Conservation (phyloP, 2,797 vertebrate species). For the Echiichthys vipera region DNA sequence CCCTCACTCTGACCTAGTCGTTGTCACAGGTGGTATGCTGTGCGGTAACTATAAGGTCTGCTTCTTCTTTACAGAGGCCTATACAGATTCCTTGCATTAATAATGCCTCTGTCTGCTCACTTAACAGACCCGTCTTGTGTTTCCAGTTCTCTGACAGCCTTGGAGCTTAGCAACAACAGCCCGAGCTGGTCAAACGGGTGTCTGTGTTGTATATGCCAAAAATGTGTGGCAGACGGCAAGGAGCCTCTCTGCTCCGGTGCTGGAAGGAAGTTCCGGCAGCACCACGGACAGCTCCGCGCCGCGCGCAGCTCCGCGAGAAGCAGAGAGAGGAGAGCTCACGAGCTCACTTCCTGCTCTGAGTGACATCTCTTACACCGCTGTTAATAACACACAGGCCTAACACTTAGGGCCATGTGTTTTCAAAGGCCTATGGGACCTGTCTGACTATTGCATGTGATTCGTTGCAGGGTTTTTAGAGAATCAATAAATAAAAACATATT, state of each 20-base stretch:
- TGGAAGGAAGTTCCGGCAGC: slow-evolving; percentile 57
- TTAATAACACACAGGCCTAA: background rate
- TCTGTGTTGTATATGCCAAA: background rate
- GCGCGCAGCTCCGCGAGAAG: background rate
- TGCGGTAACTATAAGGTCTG: background rate
- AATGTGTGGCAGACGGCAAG: background rate
- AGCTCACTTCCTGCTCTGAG: slow-evolving; percentile 11
- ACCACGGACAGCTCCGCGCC: slow-evolving; percentile 84
- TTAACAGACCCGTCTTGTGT: background rate
- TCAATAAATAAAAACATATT: background rate
- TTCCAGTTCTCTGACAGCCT: background rate
- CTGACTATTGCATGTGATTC: too few relatives aligned
- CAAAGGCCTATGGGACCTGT: background rate
- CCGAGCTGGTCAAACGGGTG: background rate
- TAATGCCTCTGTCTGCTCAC: too few relatives aligned
- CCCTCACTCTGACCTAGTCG: slow-evolving; percentile 21
- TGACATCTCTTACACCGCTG: background rate
- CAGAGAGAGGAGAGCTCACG: background rate
- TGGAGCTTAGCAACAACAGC: background rate
- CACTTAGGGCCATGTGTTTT: too few relatives aligned
- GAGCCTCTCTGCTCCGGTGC: background rate
- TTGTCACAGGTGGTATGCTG: slow-evolving; percentile 36
- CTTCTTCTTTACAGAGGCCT: background rate
- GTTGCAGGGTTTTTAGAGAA: background rate
- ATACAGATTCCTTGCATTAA: background rate